Conservation (phyloP, 2,113 vertebrate species). For the Nematolebias whitei region DNA sequence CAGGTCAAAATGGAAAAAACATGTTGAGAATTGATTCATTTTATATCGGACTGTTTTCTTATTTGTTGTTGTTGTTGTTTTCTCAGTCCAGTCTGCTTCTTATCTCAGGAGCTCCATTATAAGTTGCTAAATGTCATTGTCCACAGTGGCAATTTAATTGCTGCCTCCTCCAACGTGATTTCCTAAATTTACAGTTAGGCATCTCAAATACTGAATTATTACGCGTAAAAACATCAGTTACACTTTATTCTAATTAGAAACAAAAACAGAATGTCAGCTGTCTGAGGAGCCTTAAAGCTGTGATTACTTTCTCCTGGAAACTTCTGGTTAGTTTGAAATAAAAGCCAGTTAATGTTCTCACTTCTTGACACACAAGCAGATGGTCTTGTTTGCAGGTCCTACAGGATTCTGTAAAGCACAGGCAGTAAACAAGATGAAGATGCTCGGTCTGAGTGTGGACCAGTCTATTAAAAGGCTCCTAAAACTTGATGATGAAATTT, state of each 20-base stretch:
- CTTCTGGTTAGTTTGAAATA: conserved; percentile 18
- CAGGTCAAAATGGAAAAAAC: conserved; percentile 12
- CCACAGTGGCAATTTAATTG: not conserved
- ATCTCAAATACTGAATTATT: conserved; percentile 20
- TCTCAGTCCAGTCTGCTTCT: conserved; percentile 3
- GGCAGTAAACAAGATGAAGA: conserved; percentile 48
- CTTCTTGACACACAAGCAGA: conserved; percentile 35
- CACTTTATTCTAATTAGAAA: conserved; percentile 25
- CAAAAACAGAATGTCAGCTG: conserved; percentile 5
- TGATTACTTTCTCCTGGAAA: conserved; percentile 35
- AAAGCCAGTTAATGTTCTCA: conserved; percentile 24
- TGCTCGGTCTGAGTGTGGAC: conserved; percentile 31
- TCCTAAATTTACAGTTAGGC: not conserved
- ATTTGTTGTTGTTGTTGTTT: conserved; percentile 7
- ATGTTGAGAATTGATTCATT: conserved; percentile 20
- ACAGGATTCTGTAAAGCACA: conserved; percentile 20
- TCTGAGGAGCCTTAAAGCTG: conserved; percentile 22
- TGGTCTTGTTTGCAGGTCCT: conserved; percentile 31
- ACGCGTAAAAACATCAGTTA: conserved; percentile 31
- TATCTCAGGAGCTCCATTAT: conserved; percentile 10
- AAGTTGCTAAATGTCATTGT: conserved; percentile 23
- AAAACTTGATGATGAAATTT: conserved; percentile 25
- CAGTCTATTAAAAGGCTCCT: conserved; percentile 35
- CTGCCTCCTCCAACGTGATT: conserved; percentile 15
- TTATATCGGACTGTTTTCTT: conserved; percentile 33